Conservation (phyloP, 1,140 invertebrate genomes). For the Tenebrio molitor region DNA sequence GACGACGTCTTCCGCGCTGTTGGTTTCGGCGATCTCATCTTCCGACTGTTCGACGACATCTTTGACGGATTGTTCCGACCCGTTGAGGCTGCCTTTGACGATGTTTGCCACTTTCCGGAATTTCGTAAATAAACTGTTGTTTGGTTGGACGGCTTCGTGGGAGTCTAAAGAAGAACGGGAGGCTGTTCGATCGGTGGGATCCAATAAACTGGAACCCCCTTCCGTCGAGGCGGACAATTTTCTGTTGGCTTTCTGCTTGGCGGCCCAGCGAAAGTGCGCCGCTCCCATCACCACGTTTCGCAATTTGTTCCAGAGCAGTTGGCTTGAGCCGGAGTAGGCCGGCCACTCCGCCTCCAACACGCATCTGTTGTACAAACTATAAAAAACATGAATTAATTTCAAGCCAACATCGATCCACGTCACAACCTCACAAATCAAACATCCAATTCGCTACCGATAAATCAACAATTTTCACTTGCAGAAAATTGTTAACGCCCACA, state of each 20-base stretch:
- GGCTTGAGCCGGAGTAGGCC: constrained; percentile 78
- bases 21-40: constrained; percentile 31
- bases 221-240: constrained; percentile 67
- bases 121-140: constrained; percentile 72
- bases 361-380: constrained; percentile 75
- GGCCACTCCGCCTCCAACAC: constrained; percentile 97
- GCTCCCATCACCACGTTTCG: constrained; percentile 93
- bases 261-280: constrained; percentile 86
- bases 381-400: too few relatives aligned
- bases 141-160: constrained; percentile 67
- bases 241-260: constrained; percentile 70
- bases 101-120: constrained; percentile 73
- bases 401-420: too few relatives aligned
- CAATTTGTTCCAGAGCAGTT: constrained; percentile 94
- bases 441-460: too few relatives aligned
- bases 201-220: constrained; percentile 67
- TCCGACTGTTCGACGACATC: constrained; percentile 45
- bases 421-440: too few relatives aligned
- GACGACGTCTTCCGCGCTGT: constrained; percentile 16
- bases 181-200: constrained; percentile 67
- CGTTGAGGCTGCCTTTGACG: constrained; percentile 68
- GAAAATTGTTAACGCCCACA: too few relatives aligned
- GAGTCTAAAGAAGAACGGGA: constrained; percentile 69
- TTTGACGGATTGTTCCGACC: constrained; percentile 52
- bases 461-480: too few relatives aligned